phyloP scores from a whole-genome alignment of 2,113 vertebrate species.

The Trichechus manatus region DNA sequence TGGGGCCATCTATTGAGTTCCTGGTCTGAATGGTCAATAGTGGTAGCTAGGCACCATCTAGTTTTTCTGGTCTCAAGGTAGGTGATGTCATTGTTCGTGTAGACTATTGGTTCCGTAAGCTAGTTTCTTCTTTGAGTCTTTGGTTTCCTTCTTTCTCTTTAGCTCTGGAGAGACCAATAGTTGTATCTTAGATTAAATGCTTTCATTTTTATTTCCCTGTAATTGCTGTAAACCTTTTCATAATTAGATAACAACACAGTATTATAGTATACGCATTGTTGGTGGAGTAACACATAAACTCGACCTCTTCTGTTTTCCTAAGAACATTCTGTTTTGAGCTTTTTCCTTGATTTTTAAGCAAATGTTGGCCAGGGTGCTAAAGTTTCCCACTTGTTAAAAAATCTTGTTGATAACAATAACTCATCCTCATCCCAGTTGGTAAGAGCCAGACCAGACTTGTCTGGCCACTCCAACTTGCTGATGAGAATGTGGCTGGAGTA shows the following conservation, averaged over 20 bases:
- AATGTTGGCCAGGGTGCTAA: background rate
- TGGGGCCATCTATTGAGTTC: too few relatives aligned
- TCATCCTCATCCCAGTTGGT: background rate
- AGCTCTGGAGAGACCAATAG: too few relatives aligned
- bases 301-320: background rate
- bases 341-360: constrained; percentile 48
- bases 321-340: constrained; percentile 21
- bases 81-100: too few relatives aligned
- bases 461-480: background rate
- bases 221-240: constrained; percentile 42
- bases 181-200: background rate
- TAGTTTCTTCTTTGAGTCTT: too few relatives aligned
- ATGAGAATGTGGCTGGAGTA: background rate
- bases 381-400: constrained; percentile 51
- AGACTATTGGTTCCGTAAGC: too few relatives aligned
- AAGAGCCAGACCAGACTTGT: background rate
- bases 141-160: too few relatives aligned
- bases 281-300: constrained; percentile 8
- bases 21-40: too few relatives aligned
- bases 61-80: too few relatives aligned
- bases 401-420: background rate
- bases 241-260: constrained; percentile 10
- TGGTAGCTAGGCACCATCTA: too few relatives aligned
- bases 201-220: constrained; percentile 28
- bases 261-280: constrained; percentile 10